phyloP scores from a whole-genome alignment of 1,140 invertebrate genomes.

The Hypothenemus hampei region DNA sequence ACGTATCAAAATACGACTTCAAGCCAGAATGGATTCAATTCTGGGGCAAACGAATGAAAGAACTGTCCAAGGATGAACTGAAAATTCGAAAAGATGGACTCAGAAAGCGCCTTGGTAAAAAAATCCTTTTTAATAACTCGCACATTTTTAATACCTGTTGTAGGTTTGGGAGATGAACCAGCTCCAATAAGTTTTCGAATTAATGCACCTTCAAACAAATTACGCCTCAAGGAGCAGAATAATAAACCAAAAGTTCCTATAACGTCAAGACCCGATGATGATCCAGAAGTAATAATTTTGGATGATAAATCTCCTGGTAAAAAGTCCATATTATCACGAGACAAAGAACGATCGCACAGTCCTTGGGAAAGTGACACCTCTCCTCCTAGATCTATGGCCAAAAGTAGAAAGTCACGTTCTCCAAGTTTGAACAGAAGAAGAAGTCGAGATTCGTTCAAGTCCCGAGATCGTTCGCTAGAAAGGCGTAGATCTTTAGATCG shows the following conservation, averaged over 20 bases:
- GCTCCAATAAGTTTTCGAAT: conserved; percentile 42
- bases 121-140: background rate
- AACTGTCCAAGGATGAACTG: conserved; percentile 65
- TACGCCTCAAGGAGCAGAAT: conserved; percentile 8
- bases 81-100: conserved; percentile 53
- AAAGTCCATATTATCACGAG: background rate
- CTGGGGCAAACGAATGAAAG: conserved; percentile 75
- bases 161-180: conserved; percentile 39
- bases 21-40: conserved; percentile 81
- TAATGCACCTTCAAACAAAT: conserved; percentile 11
- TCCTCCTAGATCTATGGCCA: background rate
- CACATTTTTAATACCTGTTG: background rate
- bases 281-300: conserved; percentile 41
- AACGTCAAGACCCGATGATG: conserved; percentile 40
- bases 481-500: conserved; percentile 1
- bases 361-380: conserved; percentile 39
- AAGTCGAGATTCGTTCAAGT: background rate
- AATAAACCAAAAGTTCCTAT: conserved; percentile 30
- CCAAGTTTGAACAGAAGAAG: conserved; percentile 2
- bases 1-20: conserved; percentile 73
- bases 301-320: conserved; percentile 30
- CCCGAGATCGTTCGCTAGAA: background rate
- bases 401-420: background rate
- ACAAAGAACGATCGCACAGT: conserved; percentile 35
- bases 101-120: conserved; percentile 38